Base-by-base conservation (phyloP, 2,888 invertebrate species). In the Agonopterix arenella region DNA sequence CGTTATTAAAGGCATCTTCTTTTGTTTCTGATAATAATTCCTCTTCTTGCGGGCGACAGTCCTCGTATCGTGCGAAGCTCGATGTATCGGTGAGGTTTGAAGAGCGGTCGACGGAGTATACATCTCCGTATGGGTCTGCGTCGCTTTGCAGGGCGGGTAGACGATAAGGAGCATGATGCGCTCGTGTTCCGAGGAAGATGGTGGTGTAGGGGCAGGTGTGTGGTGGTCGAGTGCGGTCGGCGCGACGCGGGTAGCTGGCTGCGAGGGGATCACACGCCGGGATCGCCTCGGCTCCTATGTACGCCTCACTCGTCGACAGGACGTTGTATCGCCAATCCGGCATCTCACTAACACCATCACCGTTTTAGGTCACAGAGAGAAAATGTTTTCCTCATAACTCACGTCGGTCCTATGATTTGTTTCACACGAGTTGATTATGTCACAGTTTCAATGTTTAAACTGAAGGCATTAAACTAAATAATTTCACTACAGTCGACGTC, bases 271-370 rank as follows among this genome's bases (percentile, higher is more conserved):
- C 85, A 46, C 73, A 70, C 53, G 70, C 68, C 13, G 77, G 68
- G 46, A 66, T 70, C 44, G 70, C 76, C 54, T 78, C 80, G 53
- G 73, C 76, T 58, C 82, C 78, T 58, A 85, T 77, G 64, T 81
- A 88, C 64, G 89, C 89, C 76, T 89, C 90, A 73, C 84, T 89
- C 66, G 90, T 88, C 61, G 89, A 89, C 66, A 90, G 75, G 66
- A 90, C 88, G 77, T 90, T 90, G 82, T 89, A 88, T 62, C 90
- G 84, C 90, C 90, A 90, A 73, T 89, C 89, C 62, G 90, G 89
- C 90, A 90, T 90, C 64, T 75, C 83, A 70, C 65, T 62, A 70
- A 64, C 71, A 81, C 73, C 84, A 86, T 85, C 77, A 85, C 86
- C 81, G 68, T 68, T 64, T 59, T 56, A 48, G 55, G 51, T 57